Percentiles rank a stretch among this genome's conserved stretches.
Evolutionary conservation across 2,888 invertebrate species (phyloP).

Genomic region (Molanna angustata): DNA sequence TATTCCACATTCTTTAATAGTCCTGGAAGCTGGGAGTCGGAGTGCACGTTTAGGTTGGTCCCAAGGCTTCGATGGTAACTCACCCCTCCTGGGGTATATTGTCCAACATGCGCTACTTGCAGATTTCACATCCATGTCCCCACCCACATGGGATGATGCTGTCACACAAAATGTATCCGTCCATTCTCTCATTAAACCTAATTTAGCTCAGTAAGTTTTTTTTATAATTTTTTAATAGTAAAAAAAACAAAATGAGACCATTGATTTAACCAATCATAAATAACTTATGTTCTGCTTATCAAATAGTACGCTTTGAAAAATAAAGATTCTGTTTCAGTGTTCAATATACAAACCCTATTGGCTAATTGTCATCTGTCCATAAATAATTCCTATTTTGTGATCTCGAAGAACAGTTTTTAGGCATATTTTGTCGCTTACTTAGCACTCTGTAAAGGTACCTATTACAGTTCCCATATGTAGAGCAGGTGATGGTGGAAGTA

Average conservation of each 20-base stretch:
- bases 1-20: slow-evolving; percentile 62
- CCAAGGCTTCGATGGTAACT: slow-evolving; percentile 76
- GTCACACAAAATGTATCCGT: slow-evolving; percentile 56
- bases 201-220: slow-evolving; percentile 8
- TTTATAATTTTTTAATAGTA: neutral
- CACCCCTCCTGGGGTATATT: slow-evolving; percentile 71
- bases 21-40: slow-evolving; percentile 64
- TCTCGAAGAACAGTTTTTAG: no score
- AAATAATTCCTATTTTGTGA: no score
- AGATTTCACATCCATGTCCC: slow-evolving; percentile 36
- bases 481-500: no score
- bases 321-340: no score
- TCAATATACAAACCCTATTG: no score
- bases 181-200: slow-evolving; percentile 43
- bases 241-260: no score
- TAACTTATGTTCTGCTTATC: neutral
- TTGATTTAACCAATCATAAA: neutral
- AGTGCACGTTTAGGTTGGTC: slow-evolving; percentile 70
- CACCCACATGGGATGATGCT: slow-evolving; percentile 50
- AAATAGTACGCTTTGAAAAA: no score
- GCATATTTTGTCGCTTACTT: no score
- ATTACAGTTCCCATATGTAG: no score
- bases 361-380: no score
- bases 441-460: no score
- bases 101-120: slow-evolving; percentile 62